These are phyloP conservation scores for Chamaea fasciata DNA, from an alignment of 2,113 vertebrate species.

Conservation along the genomic window DNA sequence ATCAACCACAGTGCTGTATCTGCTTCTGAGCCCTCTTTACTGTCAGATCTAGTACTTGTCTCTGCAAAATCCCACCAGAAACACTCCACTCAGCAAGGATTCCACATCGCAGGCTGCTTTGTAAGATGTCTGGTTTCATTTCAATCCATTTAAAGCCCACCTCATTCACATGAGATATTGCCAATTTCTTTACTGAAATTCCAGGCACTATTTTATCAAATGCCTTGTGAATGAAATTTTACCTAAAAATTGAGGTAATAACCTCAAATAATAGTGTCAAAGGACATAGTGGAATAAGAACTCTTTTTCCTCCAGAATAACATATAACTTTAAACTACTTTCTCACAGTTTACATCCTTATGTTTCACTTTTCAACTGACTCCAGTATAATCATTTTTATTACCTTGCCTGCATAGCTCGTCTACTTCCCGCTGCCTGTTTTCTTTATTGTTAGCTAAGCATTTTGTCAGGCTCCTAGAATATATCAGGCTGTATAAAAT, in stretches of 20 bases:
- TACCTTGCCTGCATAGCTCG: neutral
- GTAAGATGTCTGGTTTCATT: neutral
- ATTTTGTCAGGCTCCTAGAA: neutral
- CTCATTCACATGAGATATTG: neutral
- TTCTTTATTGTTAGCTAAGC: neutral
- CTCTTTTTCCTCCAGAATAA: neutral
- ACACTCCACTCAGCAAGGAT: neutral
- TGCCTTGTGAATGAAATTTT: neutral
- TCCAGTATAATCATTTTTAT: neutral
- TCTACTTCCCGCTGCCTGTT: neutral
- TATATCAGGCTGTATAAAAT: neutral
- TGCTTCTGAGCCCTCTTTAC: neutral
- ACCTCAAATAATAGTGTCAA: neutral
- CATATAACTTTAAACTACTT: neutral
- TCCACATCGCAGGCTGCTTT: neutral
- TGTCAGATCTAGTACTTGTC: neutral
- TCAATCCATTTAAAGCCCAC: neutral
- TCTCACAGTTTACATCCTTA: neutral
- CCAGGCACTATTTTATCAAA: neutral
- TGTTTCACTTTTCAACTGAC: neutral
- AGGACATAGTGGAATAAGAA: neutral
- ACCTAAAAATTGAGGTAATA: neutral
- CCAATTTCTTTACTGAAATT: neutral
- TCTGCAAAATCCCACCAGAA: neutral
- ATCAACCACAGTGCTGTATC: neutral